Evolutionary conservation across 2,797 vertebrate genomes (phyloP).

Genomic region (Brotula barbata): DNA sequence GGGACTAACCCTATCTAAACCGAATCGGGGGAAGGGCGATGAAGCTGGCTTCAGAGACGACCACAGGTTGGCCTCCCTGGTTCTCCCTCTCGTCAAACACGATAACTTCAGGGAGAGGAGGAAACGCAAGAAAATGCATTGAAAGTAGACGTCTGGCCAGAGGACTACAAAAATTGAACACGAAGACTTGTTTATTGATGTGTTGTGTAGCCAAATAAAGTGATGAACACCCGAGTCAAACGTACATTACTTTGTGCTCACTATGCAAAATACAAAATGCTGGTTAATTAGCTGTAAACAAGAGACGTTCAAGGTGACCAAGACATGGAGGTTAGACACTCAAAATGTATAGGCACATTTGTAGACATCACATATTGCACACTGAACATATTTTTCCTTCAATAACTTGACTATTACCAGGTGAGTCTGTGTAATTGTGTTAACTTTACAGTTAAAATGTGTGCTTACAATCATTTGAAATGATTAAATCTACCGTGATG

Average conservation of each 20-base stretch:
- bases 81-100: slow-evolving; percentile 83
- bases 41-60: slow-evolving; percentile 49
- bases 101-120: slow-evolving; percentile 51
- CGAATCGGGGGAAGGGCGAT: slow-evolving; percentile 23
- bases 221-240: slow-evolving; percentile 27
- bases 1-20: slow-evolving; percentile 84
- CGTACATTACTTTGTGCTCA: slow-evolving; percentile 18
- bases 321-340: slow-evolving; percentile 48
- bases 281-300: slow-evolving; percentile 48
- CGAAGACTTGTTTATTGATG: slow-evolving; percentile 54
- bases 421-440: slow-evolving; percentile 19
- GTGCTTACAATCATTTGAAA: slow-evolving; percentile 4
- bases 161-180: slow-evolving; percentile 17
- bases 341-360: slow-evolving; percentile 73
- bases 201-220: slow-evolving; percentile 66
- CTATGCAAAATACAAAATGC: slow-evolving; percentile 44
- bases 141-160: not conserved
- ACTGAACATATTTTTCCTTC: slow-evolving; percentile 39
- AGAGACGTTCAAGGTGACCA: slow-evolving; percentile 33
- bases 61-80: slow-evolving; percentile 81
- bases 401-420: slow-evolving; percentile 20
- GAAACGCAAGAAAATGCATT: slow-evolving; percentile 85
- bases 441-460: not conserved
- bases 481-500: slow-evolving; percentile 3
- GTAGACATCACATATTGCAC: slow-evolving; percentile 75